Percentiles rank a stretch among this genome's conserved stretches.
These are phyloP conservation scores for Gallinago media DNA, from an alignment of 2,113 vertebrate genomes.

Conservation along the genomic window DNA sequence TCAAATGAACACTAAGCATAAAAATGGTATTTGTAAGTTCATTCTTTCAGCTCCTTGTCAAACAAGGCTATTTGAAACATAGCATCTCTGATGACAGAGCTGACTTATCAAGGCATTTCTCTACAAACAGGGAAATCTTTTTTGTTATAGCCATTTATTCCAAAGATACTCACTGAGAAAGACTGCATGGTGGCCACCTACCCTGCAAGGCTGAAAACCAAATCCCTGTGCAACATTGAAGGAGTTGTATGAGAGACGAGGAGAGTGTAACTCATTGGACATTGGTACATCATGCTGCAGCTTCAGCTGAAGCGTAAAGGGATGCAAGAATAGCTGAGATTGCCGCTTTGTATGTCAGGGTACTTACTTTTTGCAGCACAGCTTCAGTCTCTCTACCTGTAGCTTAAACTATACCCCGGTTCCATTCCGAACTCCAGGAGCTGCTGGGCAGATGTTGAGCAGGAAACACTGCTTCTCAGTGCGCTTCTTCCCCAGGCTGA, in stretches of 20 bases:
- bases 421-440: neutral
- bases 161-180: neutral
- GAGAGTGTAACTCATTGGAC: neutral
- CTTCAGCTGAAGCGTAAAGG: neutral
- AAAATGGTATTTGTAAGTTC: neutral
- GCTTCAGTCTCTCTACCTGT: neutral
- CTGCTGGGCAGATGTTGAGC: accelerated
- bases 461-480: neutral
- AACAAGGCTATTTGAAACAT: neutral
- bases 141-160: neutral
- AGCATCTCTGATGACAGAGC: neutral
- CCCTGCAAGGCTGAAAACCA: neutral
- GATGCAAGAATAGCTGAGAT: neutral
- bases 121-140: neutral
- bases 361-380: neutral
- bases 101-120: neutral
- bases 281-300: neutral
- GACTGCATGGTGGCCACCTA: neutral
- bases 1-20: neutral
- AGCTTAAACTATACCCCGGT: neutral
- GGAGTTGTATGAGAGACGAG: neutral
- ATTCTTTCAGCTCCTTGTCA: neutral
- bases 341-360: neutral
- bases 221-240: neutral
- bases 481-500: neutral